Evolutionary conservation across 2,797 vertebrate species (phyloP).

Genomic region (Spatula versicolor): DNA sequence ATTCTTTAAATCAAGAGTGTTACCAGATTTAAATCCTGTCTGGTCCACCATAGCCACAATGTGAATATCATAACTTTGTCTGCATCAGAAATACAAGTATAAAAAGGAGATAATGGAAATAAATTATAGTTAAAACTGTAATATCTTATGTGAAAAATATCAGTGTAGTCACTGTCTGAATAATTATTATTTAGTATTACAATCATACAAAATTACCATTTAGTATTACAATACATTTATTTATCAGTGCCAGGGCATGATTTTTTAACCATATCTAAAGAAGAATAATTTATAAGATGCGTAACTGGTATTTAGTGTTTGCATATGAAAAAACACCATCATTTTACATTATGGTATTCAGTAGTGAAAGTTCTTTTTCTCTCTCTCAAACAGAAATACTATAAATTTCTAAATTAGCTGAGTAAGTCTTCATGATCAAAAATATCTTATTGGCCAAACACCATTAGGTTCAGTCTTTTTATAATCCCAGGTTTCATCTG

Average conservation of each 20-base stretch:
- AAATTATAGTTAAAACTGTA: background rate
- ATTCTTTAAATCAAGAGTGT: constrained; percentile 84
- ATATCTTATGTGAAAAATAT: background rate
- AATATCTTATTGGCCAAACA: background rate
- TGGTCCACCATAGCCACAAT: constrained; percentile 83
- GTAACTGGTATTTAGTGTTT: background rate
- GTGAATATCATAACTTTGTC: constrained; percentile 86
- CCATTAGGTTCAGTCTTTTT: background rate
- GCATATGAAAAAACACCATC: background rate
- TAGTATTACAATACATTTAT: background rate
- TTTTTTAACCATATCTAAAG: background rate
- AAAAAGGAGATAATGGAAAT: background rate
- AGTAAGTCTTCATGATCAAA: background rate
- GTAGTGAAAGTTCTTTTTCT: background rate
- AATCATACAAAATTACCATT: background rate
- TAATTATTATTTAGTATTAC: background rate
- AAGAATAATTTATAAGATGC: background rate
- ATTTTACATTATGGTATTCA: background rate
- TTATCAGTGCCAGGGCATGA: background rate
- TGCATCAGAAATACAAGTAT: constrained; percentile 43
- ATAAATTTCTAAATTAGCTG: background rate
- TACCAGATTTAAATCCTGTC: constrained; percentile 85
- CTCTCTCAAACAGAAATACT: background rate
- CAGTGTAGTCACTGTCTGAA: background rate
- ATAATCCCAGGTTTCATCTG: background rate